Evolutionary conservation across 2,113 vertebrate genomes (phyloP).

Genomic region (Sceloporus undulatus): DNA sequence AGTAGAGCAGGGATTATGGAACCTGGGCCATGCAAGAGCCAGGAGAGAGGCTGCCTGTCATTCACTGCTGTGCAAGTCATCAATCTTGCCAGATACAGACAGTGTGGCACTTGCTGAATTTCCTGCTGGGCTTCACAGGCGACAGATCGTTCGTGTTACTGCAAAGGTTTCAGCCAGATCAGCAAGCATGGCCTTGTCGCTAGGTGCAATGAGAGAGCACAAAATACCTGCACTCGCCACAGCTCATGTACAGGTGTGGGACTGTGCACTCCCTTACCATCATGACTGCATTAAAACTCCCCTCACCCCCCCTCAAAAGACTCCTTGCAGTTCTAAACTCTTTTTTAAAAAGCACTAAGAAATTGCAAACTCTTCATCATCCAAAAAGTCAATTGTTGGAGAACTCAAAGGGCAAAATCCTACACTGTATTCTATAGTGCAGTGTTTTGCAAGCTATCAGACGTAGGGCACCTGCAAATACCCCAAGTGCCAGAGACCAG

Average conservation of each 20-base stretch:
- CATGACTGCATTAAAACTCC: neutral
- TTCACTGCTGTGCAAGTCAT: conserved; percentile 15
- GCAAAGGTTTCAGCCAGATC: conserved; percentile 7
- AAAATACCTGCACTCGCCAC: too few species aligned
- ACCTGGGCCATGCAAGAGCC: neutral
- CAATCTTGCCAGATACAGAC: conserved; percentile 64
- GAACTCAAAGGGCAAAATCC: too few species aligned
- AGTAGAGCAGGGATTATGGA: conserved; percentile 48
- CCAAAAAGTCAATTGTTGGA: too few species aligned
- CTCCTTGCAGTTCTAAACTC: too few species aligned
- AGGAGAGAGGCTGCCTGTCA: conserved; percentile 30
- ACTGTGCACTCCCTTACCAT: neutral
- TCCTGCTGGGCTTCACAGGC: conserved; percentile 15
- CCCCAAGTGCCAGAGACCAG: too few species aligned
- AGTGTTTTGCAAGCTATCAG: too few species aligned
- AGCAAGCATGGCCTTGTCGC: neutral
- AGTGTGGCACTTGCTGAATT: conserved; percentile 50
- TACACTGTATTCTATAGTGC: too few species aligned
- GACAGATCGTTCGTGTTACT: neutral
- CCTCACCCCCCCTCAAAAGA: too few species aligned
- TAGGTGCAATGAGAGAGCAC: neutral
- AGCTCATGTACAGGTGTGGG: neutral
- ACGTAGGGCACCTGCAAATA: too few species aligned
- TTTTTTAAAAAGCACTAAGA: too few species aligned
- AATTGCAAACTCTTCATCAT: too few species aligned